Evolutionary conservation across 2,888 invertebrate genomes (phyloP).

Genomic region (Catocala fraxini): DNA sequence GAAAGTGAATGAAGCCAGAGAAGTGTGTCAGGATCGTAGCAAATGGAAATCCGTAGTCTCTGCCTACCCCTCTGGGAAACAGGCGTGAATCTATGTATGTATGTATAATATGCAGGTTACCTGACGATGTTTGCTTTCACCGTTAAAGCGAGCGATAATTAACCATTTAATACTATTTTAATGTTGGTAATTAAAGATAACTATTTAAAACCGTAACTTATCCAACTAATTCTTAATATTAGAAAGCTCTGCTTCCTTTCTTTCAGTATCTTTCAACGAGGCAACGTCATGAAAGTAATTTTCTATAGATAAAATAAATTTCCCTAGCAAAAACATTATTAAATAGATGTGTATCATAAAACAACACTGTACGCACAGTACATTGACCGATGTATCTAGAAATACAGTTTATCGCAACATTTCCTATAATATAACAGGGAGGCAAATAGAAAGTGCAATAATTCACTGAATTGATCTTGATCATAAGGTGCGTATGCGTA

Average conservation of each 20-base stretch:
- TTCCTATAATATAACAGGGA: conserved; percentile 56
- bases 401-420: conserved; percentile 40
- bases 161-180: too few relatives aligned
- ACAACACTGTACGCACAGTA: conserved; percentile 27
- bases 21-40: too few relatives aligned
- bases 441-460: conserved; percentile 59
- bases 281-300: neutral
- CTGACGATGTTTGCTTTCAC: too few relatives aligned
- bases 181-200: too few relatives aligned
- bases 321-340: conserved; percentile 7
- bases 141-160: too few relatives aligned
- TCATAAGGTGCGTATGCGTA: conserved; percentile 36
- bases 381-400: conserved; percentile 18
- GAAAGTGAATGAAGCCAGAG: too few relatives aligned
- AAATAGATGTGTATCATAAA: conserved; percentile 11
- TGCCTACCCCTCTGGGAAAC: too few relatives aligned
- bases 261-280: neutral
- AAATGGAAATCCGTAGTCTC: too few relatives aligned
- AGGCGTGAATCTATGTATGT: too few relatives aligned
- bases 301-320: conserved; percentile 4
- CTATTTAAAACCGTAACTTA: too few relatives aligned
- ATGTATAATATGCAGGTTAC: too few relatives aligned
- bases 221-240: too few relatives aligned
- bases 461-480: conserved; percentile 58
- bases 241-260: neutral